Base-by-base conservation (phyloP, 2,888 invertebrate genomes). In the Daptonema setosum region DNA sequence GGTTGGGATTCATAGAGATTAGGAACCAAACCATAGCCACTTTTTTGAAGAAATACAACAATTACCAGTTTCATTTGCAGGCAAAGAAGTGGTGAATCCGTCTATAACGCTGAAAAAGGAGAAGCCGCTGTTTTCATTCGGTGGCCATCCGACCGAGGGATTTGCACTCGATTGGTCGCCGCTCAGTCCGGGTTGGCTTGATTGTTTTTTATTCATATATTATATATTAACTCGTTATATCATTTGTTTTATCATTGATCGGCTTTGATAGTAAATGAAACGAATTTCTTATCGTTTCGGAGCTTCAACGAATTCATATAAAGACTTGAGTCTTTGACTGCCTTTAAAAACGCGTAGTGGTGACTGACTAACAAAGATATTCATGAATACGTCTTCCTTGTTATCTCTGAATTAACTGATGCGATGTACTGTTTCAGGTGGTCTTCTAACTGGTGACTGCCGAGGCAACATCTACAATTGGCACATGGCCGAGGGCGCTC, bases 161-260 rank as follows among this genome's bases (percentile, higher is more conserved):
- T 99, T 82, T 76, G 91, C 85, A 1, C 67, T 97, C 54, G 93
- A 88, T 72, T 97, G 97, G 97, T 85, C 83, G 65, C 75, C 79
- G 2, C 80, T 81, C 55, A 80, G 80, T 61, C 75, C 79, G 63
- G 95, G 93, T 70, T 56, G 57, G 28, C n/a, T 45, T 2, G 26
- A 51, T 51, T 51, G 51, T 51, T 26, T 11, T 11, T 28, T 26
- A 5, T n/a, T 47, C n/a, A 47, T 47, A 61, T 47, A 61, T 62
- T 35, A 8, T 48, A 30, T 28, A 2, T 2, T n/a, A n/a, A 25
- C 24, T 52, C 2, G 22, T 20, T n/a, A 20, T 28, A 1, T 54
- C 53, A 52, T 59, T 24, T 51, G 20, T 52, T 50, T 22, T 52
- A 56, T 26, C 22, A 30, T 41, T 55, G 58, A 1, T 52, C 28